Evolutionary conservation across 2,797 vertebrate species (phyloP), one percentile per base, ranked within the genome.

Genomic region (Pseudomugil gertrudae): DNA sequence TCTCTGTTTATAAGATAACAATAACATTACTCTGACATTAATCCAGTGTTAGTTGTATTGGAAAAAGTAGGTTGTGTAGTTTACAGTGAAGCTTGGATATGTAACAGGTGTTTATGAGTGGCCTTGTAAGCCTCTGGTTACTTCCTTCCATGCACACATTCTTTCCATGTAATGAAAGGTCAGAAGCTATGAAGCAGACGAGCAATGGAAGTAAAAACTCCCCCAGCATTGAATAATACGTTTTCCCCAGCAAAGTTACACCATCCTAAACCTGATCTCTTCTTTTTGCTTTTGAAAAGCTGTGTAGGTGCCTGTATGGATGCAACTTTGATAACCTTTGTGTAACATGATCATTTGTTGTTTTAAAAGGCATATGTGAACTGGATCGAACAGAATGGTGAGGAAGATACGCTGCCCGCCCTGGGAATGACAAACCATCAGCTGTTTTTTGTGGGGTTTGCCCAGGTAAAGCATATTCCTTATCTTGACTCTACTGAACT

Each of bases 391-490:
- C 96, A 94, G 84, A 96, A 98, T 0, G 98, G 97, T 0, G 92
- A 95, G 10, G 98, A 99, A 87, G 81, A 95, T 66, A 87, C 76
- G 0, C 87, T 99, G 65, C 98, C 98, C 0, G 94, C 95, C 0
- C 92, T 99, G 0, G 95, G 94, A 50, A 94, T 99, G 90, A 97
- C 95, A 2, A 99, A 98, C 72, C 90, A 95, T 79, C 98, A 99
- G 90, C 95, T 99, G 74, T 99, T 99, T 89, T 99, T 99, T 0
- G 91, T 99, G 0, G 96, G 96, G 19, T 99, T 99, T 27, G 98
- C 98, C 0, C 98, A 99, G 96, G 98, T 99, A 27, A 3, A 24
- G 0, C 9, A 0, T 53, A 33, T 21, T 6, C 14, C 64, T 13
- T 66, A 0, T 17, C 15, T 14, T 30, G 1, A 51, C 13, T n/a